Conservation (phyloP, 2,888 invertebrate genomes). For the Ditula angustiorana region DNA sequence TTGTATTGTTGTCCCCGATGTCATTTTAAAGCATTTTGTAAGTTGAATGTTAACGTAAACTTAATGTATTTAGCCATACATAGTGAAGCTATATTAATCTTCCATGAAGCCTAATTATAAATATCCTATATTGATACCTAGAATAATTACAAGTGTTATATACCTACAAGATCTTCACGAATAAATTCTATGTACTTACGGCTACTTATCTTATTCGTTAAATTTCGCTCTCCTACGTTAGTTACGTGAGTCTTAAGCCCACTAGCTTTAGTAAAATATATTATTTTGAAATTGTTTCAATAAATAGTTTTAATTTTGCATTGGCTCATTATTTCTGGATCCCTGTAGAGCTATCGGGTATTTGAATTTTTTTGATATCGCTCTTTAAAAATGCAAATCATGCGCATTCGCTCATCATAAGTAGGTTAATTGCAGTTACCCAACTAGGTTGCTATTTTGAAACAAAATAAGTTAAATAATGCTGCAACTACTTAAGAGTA, state of each 20-base stretch:
- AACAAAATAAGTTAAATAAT: no score
- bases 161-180: slow-evolving; percentile 47
- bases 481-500: no score
- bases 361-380: no score
- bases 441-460: no score
- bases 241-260: slow-evolving; percentile 71
- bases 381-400: no score
- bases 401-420: no score
- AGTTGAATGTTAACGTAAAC: slow-evolving; percentile 63
- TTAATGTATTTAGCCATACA: slow-evolving; percentile 58
- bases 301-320: slow-evolving; percentile 82
- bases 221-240: slow-evolving; percentile 76
- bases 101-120: slow-evolving; percentile 66
- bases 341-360: slow-evolving; percentile 41
- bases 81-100: slow-evolving; percentile 63
- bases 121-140: slow-evolving; percentile 79
- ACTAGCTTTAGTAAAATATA: slow-evolving; percentile 77
- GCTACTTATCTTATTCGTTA: slow-evolving; percentile 73
- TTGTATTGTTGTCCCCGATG: slow-evolving; percentile 51
- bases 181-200: slow-evolving; percentile 70
- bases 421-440: no score
- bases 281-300: slow-evolving; percentile 81
- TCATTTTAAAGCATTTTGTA: slow-evolving; percentile 72
- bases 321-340: slow-evolving; percentile 48
- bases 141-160: slow-evolving; percentile 53